A percentile compares a stretch with the other conserved stretches of the same genome.
These are phyloP conservation scores for Chondrilla cf. caribensis DNA, from an alignment of 37 sponge, comb jelly and placozoan species.

Conservation along the genomic window DNA sequence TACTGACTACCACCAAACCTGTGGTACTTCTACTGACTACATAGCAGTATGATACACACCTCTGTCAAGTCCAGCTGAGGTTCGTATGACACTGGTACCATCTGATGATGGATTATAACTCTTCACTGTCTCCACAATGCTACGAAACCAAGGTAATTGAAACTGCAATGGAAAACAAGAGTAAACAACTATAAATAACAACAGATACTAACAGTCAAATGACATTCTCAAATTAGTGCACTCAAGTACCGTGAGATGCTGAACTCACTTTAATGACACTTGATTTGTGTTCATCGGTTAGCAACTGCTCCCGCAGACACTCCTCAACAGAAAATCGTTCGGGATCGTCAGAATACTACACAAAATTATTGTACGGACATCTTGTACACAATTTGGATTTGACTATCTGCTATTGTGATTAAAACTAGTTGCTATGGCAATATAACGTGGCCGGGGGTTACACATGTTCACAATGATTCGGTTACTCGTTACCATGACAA, in stretches of 20 bases:
- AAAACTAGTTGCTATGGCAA: no score
- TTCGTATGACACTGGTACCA: not conserved
- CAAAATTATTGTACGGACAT: not conserved
- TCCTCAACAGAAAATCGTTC: not conserved
- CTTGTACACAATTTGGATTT: not conserved
- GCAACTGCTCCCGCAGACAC: not conserved
- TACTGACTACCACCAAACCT: no score
- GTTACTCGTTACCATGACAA: no score
- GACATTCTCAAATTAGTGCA: no score
- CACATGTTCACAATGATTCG: no score
- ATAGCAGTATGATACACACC: no score
- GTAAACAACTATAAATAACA: not conserved
- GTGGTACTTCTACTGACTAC: no score
- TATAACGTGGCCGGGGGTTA: no score
- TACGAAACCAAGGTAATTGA: not conserved
- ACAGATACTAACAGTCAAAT: no score
- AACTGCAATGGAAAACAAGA: not conserved
- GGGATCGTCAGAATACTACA: not conserved
- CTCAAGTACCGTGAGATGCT: no score
- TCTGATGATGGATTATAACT: not conserved
- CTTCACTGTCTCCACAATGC: not conserved
- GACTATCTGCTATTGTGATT: no score
- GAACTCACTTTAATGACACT: not conserved
- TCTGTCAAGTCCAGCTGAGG: constrained; percentile 5
- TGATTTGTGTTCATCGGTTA: not conserved